phyloP scores from a whole-genome alignment of 2,888 invertebrate genomes.

The Brachyptera risi region DNA sequence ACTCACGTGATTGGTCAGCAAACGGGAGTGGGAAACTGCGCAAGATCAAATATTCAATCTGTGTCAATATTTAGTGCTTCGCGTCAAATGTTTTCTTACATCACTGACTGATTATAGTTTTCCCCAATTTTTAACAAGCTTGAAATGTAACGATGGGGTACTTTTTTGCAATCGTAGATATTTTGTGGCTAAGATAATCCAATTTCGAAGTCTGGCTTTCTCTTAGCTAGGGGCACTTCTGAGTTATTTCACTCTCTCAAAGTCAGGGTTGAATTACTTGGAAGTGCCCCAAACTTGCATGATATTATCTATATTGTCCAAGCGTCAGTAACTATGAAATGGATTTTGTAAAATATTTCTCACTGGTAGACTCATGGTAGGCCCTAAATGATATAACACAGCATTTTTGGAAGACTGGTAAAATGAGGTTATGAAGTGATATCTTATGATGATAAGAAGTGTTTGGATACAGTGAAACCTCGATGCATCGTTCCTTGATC shows the following conservation, averaged over 20 bases:
- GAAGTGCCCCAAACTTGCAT: conserved; percentile 27
- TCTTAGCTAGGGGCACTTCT: conserved; percentile 28
- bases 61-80: neutral
- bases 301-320: too few species aligned
- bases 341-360: too few species aligned
- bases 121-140: neutral
- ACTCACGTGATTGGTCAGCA: conserved; percentile 61
- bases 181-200: neutral
- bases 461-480: too few species aligned
- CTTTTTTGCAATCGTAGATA: neutral
- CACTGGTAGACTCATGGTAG: too few species aligned
- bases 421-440: too few species aligned
- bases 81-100: neutral
- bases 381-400: too few species aligned
- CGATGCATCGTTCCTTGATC: too few species aligned
- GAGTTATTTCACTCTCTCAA: conserved; percentile 21
- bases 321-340: too few species aligned
- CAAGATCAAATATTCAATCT: too few species aligned
- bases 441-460: too few species aligned
- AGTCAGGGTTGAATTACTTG: conserved; percentile 24
- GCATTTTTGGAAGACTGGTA: too few species aligned
- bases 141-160: neutral
- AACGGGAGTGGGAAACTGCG: neutral
- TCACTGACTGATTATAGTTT: neutral
- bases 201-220: conserved; percentile 12